Base-by-base conservation (phyloP, 2,113 vertebrate species). In the Parus major region DNA sequence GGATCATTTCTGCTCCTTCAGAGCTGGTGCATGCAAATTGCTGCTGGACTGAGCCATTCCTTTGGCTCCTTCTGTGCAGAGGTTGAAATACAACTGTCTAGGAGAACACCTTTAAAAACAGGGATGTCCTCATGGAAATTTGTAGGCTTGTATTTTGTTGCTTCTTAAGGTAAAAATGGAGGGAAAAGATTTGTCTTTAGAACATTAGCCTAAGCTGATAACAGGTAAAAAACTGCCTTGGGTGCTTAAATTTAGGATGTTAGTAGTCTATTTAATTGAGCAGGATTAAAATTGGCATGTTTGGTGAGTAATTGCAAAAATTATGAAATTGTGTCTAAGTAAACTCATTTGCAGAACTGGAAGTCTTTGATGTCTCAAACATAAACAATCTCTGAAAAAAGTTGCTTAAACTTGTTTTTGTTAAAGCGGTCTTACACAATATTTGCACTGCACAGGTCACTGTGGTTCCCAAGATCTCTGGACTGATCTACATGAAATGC, bases 281-380 rank as follows among this genome's bases (percentile, higher is more conserved):
- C 31, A 57, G 24, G 42, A 88, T 82, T 87, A 63, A 77, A 82
- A 59, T 36, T 5, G 11, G 9, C 0, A 0, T 0, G 0, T 82
- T 57, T 68, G 52, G 57, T 80, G 27, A 82, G 44, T 66, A 81
- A 84, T 15, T 80, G 50, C 31, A 70, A 66, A 88, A 82, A 31
- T 24, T 5, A 65, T 31, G 46, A 90, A 69, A 12, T 42, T 65
- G 29, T 18, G 3, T 63, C 8, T 65, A 50, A 53, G 15, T 17
- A 16, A 13, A 27, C 10, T 42, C 9, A n/a, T 47, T 82, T 75
- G 29, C 10, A 3, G 57, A 84, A 20, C 82, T 85, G 36, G 28
- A 61, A 23, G 49, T 55, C 18, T 61, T 11, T 56, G 19, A 24
- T 36, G 29, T 73, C 55, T 88, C 47, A 59, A 65, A 66, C 19